Evolutionary conservation across 2,113 vertebrate genomes (phyloP).

Genomic region (Lates calcarifer): DNA sequence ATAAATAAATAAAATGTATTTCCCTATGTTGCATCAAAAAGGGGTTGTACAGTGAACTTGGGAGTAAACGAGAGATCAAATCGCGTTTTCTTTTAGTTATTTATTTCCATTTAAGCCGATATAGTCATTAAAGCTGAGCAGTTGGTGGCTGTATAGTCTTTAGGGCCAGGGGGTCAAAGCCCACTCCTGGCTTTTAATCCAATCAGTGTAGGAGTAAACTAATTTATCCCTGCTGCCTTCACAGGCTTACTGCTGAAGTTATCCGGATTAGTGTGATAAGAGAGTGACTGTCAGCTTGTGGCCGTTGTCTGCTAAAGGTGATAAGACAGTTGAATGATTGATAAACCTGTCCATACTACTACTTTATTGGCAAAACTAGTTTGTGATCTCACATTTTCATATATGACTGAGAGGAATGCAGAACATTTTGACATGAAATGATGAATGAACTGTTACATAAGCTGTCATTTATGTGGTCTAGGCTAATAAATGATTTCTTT

Average conservation of each 20-base stretch:
- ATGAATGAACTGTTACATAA: conserved; percentile 18
- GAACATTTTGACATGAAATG: conserved; percentile 19
- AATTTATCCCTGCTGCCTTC: conserved; percentile 75
- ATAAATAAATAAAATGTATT: conserved; percentile 23
- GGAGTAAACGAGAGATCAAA: neutral
- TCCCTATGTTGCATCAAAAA: neutral
- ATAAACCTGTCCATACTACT: conserved; percentile 50
- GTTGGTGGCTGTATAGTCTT: conserved; percentile 35
- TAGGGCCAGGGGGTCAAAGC: conserved; percentile 44
- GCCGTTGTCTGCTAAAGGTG: conserved; percentile 46
- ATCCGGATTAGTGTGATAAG: conserved; percentile 79
- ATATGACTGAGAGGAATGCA: neutral
- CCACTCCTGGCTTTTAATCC: conserved; percentile 73
- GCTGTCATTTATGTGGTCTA: conserved; percentile 7
- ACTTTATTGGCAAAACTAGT: conserved; percentile 21
- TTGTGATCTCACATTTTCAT: conserved; percentile 21
- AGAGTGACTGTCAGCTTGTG: conserved; percentile 59
- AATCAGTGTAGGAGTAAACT: conserved; percentile 79
- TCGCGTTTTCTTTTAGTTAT: conserved; percentile 16
- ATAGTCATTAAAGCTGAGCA: conserved; percentile 50
- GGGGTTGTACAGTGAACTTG: neutral
- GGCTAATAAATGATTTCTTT: conserved; percentile 16
- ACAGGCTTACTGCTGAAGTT: conserved; percentile 64
- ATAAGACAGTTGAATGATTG: conserved; percentile 71
- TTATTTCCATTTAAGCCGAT: conserved; percentile 33